phyloP scores from a whole-genome alignment of 2,113 vertebrate genomes.

The Fregetta grallaria region DNA sequence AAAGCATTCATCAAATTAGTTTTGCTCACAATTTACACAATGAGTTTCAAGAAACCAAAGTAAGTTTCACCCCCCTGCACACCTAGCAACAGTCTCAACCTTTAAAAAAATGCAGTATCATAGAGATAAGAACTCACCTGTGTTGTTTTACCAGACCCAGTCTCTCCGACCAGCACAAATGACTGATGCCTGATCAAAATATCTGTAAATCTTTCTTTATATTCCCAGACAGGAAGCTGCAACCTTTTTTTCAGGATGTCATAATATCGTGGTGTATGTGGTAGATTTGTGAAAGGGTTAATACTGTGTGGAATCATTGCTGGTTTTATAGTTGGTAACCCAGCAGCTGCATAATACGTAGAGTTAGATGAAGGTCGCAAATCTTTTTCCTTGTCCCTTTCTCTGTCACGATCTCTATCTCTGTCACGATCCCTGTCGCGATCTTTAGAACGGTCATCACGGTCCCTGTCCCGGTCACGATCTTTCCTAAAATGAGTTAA shows the following conservation, averaged over 20 bases:
- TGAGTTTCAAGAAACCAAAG: background rate
- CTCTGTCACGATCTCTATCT: conserved; percentile 86
- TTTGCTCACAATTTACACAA: background rate
- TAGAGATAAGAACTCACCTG: conserved; percentile 79
- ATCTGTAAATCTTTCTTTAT: conserved; percentile 90
- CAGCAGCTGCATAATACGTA: conserved; percentile 57
- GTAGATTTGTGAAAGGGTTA: conserved; percentile 94
- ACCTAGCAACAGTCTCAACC: background rate
- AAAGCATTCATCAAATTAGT: background rate
- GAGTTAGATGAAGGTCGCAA: conserved; percentile 76
- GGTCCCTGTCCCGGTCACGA: conserved; percentile 88
- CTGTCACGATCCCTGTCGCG: conserved; percentile 86
- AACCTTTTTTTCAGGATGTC: conserved; percentile 95
- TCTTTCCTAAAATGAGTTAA: conserved; percentile 81
- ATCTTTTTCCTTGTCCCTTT: conserved; percentile 87
- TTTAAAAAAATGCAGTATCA: background rate
- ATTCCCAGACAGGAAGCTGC: conserved; percentile 95
- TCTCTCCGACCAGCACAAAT: conserved; percentile 95
- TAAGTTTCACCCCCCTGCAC: background rate
- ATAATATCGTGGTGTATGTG: conserved; percentile 92
- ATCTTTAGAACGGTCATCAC: conserved; percentile 83
- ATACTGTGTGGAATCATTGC: conserved; percentile 86
- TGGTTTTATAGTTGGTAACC: conserved; percentile 81
- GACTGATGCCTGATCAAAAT: conserved; percentile 90
- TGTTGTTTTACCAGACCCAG: conserved; percentile 95